phyloP scores from a whole-genome alignment of 2,113 vertebrate species.

The Willisornis vidua region DNA sequence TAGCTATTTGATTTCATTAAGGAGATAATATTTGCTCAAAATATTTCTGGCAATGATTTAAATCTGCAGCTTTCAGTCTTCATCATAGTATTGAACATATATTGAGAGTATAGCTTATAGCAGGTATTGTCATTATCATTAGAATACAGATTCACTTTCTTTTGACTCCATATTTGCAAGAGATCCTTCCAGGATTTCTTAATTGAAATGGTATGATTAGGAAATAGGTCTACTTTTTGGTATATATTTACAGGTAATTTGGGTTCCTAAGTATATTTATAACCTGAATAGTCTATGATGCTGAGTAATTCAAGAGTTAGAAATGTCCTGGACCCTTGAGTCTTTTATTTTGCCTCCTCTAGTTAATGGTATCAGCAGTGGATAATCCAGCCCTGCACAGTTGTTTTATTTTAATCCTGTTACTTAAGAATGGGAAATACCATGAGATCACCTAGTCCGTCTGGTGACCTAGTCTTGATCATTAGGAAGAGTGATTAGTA shows the following conservation, averaged over 20 bases:
- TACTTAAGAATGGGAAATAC: background rate
- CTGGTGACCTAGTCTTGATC: background rate
- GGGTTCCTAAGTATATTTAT: background rate
- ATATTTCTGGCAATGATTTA: background rate
- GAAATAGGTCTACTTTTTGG: background rate
- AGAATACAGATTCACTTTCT: background rate
- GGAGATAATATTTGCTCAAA: background rate
- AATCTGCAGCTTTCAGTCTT: background rate
- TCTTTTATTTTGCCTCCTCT: background rate
- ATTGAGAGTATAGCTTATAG: background rate
- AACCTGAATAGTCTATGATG: background rate
- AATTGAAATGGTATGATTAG: background rate
- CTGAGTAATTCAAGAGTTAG: background rate
- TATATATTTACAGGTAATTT: background rate
- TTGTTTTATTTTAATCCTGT: background rate
- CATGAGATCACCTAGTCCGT: background rate
- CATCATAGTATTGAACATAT: background rate
- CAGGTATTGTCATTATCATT: background rate
- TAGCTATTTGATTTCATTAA: background rate
- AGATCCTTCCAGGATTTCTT: background rate
- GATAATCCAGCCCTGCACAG: background rate
- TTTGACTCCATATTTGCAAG: background rate
- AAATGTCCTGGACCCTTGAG: background rate
- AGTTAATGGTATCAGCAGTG: background rate
- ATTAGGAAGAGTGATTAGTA: background rate